A percentile compares a stretch with the other conserved stretches of the same genome.
Evolutionary conservation across 2,888 invertebrate species (phyloP).

Genomic region (Aporophyla nigra): DNA sequence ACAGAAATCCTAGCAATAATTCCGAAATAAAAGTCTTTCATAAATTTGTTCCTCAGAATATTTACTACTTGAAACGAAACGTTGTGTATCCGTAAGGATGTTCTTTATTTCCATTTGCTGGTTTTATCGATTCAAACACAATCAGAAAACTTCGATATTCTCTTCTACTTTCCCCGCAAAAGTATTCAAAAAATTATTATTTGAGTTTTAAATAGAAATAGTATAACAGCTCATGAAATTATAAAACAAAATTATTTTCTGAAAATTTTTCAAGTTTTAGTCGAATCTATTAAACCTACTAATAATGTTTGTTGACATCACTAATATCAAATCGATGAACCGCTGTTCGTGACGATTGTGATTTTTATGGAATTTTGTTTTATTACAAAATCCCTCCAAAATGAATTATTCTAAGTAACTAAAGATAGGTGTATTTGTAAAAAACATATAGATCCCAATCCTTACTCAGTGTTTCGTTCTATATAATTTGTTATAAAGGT

Average conservation of each 20-base stretch:
- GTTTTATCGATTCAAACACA: background rate
- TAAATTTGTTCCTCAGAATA: background rate
- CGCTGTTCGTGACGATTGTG: slow-evolving; percentile 59
- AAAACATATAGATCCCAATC: background rate
- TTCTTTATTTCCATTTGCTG: background rate
- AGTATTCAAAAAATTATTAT: no score
- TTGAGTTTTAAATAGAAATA: background rate
- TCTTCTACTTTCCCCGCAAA: accelerated
- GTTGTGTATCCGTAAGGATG: slow-evolving; percentile 13
- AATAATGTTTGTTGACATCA: slow-evolving; percentile 31
- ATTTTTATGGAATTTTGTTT: slow-evolving; percentile 38
- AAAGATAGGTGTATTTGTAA: background rate
- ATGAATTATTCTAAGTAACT: slow-evolving; percentile 20
- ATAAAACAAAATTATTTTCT: background rate
- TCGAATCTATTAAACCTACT: slow-evolving; percentile 23
- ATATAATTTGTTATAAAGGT: slow-evolving; percentile 46
- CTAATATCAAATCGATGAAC: slow-evolving; percentile 60
- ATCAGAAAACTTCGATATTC: background rate
- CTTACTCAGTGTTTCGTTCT: slow-evolving; percentile 2
- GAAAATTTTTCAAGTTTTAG: background rate
- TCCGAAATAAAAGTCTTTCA: no score
- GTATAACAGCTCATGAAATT: accelerated
- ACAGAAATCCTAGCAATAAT: background rate
- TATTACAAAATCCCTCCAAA: slow-evolving; percentile 40
- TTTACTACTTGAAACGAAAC: background rate